Evolutionary conservation across 2,113 vertebrate genomes (phyloP), one percentile per base, ranked within the genome.

Genomic region (Clarias gariepinus): DNA sequence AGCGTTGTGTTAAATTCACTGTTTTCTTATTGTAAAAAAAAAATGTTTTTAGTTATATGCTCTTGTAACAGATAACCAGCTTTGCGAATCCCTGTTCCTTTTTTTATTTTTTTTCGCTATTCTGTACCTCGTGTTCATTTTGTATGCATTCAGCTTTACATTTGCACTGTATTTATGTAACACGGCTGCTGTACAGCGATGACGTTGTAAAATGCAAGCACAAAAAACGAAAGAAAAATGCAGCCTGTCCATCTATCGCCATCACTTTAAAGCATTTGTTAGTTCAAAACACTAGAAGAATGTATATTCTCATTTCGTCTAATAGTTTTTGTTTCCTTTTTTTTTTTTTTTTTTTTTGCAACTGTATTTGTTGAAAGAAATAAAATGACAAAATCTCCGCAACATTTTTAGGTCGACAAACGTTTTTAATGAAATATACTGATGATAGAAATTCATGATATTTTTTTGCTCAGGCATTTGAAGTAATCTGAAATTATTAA

Each of bases 131-230:
- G 7, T 74, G 58, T 74, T 76, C 73, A 76, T 87, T 88, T 86
- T 84, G 58, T 81, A 41, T 33, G 47, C 30, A 21, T 77, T 85
- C 66, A 82, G 52, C 66, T 85, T 87, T 87, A 63, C 68, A 25
- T 84, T 81, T 73, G 82, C 61, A 84, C 87, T 87, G 33, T 84
- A 73, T 87, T 87, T 89, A 87, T 90, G 84, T 55, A 80, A 83
- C 74, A 47, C 81, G 28, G 88, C 78, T 36, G 84, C 60, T 79
- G 76, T 87, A 89, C 36, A 61, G 64, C 85, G 73, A 83, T 81
- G 15, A 85, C 21, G 28, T 25, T 33, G 58, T 41, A n/a, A 88
- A 88, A 61, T 30, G 84, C 55, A 89, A 90, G 90, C 86, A 90
- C 90, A 90, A 87, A 60, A 25, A 33, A 60, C 30, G 19, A 58